Conservation (phyloP, 2,113 vertebrate genomes). For the Aix galericulata region DNA sequence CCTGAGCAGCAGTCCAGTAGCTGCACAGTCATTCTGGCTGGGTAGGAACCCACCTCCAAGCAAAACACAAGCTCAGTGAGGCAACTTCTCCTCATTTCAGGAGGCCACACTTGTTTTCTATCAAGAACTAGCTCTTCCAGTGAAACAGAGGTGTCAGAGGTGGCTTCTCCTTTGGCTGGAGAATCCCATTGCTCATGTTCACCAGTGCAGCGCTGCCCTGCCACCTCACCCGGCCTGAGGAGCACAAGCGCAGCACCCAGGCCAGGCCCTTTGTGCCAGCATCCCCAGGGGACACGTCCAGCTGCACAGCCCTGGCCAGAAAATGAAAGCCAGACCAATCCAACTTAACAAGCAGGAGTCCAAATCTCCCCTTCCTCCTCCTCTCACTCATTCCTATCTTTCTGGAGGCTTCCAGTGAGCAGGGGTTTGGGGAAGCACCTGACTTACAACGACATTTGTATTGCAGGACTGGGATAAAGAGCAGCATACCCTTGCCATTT, state of each 20-base stretch:
- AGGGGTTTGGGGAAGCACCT: slow-evolving; percentile 7
- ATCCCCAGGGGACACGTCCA: not conserved
- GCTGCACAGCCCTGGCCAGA: not conserved
- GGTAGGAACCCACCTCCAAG: not conserved
- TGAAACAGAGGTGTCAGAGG: not conserved
- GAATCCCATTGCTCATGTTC: not conserved
- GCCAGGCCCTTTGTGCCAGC: not conserved
- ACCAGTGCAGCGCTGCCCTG: not conserved
- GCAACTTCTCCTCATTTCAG: not conserved
- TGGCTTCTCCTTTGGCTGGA: not conserved
- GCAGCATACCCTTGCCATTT: not conserved
- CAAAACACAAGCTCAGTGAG: not conserved
- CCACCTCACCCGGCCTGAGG: not conserved
- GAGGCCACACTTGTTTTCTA: not conserved
- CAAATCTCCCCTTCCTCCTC: not conserved
- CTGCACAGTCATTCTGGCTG: not conserved
- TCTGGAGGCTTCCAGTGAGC: not conserved
- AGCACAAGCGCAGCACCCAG: rapidly evolving
- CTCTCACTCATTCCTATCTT: not conserved
- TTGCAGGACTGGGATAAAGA: not conserved
- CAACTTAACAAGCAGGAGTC: not conserved
- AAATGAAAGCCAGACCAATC: not conserved
- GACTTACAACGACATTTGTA: slow-evolving; percentile 4
- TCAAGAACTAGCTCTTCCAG: not conserved
- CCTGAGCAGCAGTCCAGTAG: not conserved